Evolutionary conservation across 2,888 invertebrate genomes (phyloP).

Genomic region (Agrotis puta): DNA sequence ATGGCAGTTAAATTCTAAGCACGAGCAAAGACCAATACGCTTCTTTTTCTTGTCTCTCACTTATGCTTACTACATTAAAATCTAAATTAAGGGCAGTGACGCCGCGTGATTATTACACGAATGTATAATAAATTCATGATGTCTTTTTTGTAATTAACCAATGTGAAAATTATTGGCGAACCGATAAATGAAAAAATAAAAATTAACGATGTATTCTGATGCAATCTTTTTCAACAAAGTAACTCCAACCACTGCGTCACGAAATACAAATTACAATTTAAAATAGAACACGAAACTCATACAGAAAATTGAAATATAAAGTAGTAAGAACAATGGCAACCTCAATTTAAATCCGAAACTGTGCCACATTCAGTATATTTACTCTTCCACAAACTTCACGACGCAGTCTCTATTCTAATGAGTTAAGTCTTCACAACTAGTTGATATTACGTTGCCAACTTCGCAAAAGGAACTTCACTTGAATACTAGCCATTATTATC

Average conservation of each 20-base stretch:
- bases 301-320: conserved; percentile 48
- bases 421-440: conserved; percentile 70
- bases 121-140: too few relatives aligned
- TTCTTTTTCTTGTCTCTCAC: too few relatives aligned
- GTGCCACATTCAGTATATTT: conserved; percentile 58
- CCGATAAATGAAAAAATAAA: neutral
- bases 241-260: conserved; percentile 9
- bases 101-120: too few relatives aligned
- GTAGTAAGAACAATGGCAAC: conserved; percentile 44
- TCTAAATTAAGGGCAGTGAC: too few relatives aligned
- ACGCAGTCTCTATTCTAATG: conserved; percentile 70
- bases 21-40: too few relatives aligned
- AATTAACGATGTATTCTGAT: neutral
- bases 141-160: too few relatives aligned
- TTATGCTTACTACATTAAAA: too few relatives aligned
- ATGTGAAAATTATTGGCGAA: too few relatives aligned
- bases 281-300: conserved; percentile 43
- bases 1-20: too few relatives aligned
- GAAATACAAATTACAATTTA: conserved; percentile 25
- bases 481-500: conserved; percentile 75
- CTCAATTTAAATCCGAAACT: conserved; percentile 50
- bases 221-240: neutral
- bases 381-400: conserved; percentile 58
- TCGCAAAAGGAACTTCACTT: conserved; percentile 66
- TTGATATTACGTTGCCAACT: conserved; percentile 70